Conservation (phyloP, 2,888 invertebrate genomes). For the Rhamnusium bicolor region DNA sequence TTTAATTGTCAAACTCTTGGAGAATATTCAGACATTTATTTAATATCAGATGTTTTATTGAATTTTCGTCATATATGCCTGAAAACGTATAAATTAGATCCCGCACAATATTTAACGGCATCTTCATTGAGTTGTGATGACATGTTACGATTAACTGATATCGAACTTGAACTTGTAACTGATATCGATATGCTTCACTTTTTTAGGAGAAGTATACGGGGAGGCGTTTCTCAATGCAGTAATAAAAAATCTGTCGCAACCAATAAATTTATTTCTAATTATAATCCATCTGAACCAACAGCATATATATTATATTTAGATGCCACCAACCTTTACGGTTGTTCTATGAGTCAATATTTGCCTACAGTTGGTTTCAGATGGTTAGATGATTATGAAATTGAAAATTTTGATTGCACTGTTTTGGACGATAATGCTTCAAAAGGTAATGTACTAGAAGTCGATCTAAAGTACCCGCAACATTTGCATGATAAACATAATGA, state of each 20-base stretch:
- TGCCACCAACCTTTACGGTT: background rate
- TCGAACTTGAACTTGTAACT: too few relatives aligned
- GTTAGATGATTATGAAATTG: conserved; percentile 17
- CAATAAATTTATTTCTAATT: background rate
- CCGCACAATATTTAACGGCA: too few relatives aligned
- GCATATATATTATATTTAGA: background rate
- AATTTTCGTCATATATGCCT: too few relatives aligned
- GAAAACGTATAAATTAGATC: too few relatives aligned
- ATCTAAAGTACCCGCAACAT: conserved; percentile 37
- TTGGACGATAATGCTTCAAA: background rate
- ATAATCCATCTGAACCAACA: background rate
- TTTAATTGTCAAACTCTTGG: too few relatives aligned
- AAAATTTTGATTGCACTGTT: background rate
- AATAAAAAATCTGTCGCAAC: background rate
- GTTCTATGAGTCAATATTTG: background rate
- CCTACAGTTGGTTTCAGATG: conserved; percentile 1
- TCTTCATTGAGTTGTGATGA: too few relatives aligned
- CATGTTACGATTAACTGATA: too few relatives aligned
- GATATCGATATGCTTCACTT: background rate
- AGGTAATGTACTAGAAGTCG: conserved; percentile 27
- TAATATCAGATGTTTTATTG: too few relatives aligned
- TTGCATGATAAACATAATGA: conserved; percentile 59
- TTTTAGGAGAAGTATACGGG: conserved; percentile 4
- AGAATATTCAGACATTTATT: too few relatives aligned
- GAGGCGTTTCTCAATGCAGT: background rate